Percentiles rank a stretch among this genome's conserved stretches.
phyloP scores from a whole-genome alignment of 2,888 invertebrate genomes.

The Oligia fasciuncula region DNA sequence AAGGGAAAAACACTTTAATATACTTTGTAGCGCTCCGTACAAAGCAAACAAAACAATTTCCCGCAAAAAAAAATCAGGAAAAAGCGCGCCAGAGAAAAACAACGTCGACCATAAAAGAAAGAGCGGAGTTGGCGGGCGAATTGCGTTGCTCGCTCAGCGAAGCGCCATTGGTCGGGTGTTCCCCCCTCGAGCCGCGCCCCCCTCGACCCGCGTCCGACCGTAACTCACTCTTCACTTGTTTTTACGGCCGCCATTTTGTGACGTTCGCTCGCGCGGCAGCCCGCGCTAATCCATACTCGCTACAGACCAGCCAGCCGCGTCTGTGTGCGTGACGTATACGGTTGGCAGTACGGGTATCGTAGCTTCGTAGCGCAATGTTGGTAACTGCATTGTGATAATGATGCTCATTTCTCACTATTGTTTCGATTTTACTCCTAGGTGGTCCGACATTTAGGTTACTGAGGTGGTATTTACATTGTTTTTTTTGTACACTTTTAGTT shows the following conservation, averaged over 20 bases:
- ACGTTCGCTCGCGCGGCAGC: slow-evolving; percentile 88
- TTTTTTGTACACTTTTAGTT: slow-evolving; percentile 16
- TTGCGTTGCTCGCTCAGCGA: slow-evolving; percentile 85
- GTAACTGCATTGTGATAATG: slow-evolving; percentile 53
- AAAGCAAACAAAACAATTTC: slow-evolving; percentile 89
- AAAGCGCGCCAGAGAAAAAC: slow-evolving; percentile 89
- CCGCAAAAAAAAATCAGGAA: slow-evolving; percentile 86
- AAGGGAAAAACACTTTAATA: slow-evolving; percentile 82
- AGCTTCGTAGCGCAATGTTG: slow-evolving; percentile 56
- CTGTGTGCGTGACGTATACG: slow-evolving; percentile 82
- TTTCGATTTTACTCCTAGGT: slow-evolving; percentile 38
- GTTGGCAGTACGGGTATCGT: slow-evolving; percentile 62
- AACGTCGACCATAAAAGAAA: slow-evolving; percentile 88
- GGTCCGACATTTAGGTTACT: slow-evolving; percentile 39
- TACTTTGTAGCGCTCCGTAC: slow-evolving; percentile 85
- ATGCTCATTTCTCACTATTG: slow-evolving; percentile 52
- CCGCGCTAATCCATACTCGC: slow-evolving; percentile 85
- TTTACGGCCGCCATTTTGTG: slow-evolving; percentile 90
- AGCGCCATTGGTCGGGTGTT: slow-evolving; percentile 82
- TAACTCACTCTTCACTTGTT: slow-evolving; percentile 90
- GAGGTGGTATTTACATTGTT: slow-evolving; percentile 13
- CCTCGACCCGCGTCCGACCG: slow-evolving; percentile 78
- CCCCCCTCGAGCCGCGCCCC: slow-evolving; percentile 68
- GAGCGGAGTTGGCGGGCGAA: slow-evolving; percentile 88
- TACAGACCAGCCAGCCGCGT: slow-evolving; percentile 62